Evolutionary conservation across 2,797 vertebrate species (phyloP).

Genomic region (Cirrhinus mrigala): DNA sequence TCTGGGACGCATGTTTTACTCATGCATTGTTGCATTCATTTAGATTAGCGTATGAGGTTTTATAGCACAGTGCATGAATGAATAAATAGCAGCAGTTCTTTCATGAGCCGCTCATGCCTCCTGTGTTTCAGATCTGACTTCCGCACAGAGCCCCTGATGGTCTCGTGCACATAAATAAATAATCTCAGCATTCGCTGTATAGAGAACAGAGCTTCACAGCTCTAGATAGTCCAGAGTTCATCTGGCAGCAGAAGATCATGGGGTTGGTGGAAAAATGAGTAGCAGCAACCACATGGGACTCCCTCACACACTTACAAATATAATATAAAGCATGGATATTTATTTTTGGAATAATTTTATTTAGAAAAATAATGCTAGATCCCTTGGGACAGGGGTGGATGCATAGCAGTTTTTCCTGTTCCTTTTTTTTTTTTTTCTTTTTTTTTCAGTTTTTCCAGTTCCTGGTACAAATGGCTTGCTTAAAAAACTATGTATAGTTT

Average conservation of each 20-base stretch:
- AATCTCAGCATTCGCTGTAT: slow-evolving; percentile 28
- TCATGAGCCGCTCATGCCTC: slow-evolving; percentile 35
- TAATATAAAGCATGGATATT: neutral
- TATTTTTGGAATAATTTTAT: neutral
- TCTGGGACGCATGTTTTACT: slow-evolving; percentile 10
- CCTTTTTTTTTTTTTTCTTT: no score
- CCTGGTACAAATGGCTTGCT: neutral
- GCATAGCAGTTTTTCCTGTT: neutral
- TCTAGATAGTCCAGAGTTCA: slow-evolving; percentile 22
- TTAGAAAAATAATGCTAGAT: neutral
- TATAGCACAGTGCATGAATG: slow-evolving; percentile 30
- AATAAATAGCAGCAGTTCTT: slow-evolving; percentile 39
- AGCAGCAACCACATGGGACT: neutral
- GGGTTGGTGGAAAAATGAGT: neutral
- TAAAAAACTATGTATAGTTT: neutral
- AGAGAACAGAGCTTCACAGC: slow-evolving; percentile 26
- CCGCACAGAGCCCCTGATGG: slow-evolving; percentile 14
- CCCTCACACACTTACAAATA: neutral
- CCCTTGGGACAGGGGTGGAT: neutral
- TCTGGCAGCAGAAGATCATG: slow-evolving; percentile 5
- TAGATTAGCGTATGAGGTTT: slow-evolving; percentile 34
- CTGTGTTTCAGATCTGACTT: slow-evolving; percentile 39
- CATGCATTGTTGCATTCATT: slow-evolving; percentile 19
- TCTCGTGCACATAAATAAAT: slow-evolving; percentile 46
- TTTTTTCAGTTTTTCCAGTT: no score